phyloP scores from a whole-genome alignment of 2,797 vertebrate genomes.

The Cirrhinus molitorella region DNA sequence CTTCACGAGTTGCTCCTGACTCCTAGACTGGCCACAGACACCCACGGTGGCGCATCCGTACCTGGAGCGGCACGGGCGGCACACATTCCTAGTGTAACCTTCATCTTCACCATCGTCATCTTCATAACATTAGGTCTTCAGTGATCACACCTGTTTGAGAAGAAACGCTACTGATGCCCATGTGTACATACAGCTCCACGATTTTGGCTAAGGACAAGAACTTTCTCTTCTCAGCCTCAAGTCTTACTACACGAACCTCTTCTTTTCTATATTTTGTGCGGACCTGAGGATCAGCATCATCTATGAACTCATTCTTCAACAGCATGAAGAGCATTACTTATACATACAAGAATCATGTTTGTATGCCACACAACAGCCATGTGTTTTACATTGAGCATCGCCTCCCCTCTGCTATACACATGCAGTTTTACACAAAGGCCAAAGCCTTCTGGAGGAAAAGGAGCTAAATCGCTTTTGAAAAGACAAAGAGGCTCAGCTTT shows the following conservation, averaged over 20 bases:
- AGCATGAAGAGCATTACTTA: conserved; percentile 56
- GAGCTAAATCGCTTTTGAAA: conserved; percentile 44
- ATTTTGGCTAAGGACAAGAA: conserved; percentile 50
- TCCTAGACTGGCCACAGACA: conserved; percentile 73
- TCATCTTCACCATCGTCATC: conserved; percentile 55
- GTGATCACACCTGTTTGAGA: conserved; percentile 66
- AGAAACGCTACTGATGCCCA: conserved; percentile 33
- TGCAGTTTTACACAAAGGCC: conserved; percentile 49
- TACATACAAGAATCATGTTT: conserved; percentile 35
- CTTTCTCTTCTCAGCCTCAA: conserved; percentile 40
- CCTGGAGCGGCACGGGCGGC: conserved; percentile 62
- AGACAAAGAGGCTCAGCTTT: conserved; percentile 51
- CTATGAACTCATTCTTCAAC: conserved; percentile 23
- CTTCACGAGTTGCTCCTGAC: conserved; percentile 85
- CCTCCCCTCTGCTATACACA: conserved; percentile 54
- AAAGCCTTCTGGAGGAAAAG: conserved; percentile 49
- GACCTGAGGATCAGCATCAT: conserved; percentile 11
- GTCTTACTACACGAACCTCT: conserved; percentile 50
- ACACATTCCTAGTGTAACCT: conserved; percentile 44
- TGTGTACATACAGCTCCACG: conserved; percentile 55
- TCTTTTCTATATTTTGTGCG: conserved; percentile 39
- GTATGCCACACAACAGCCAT: conserved; percentile 42
- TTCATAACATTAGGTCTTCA: conserved; percentile 67
- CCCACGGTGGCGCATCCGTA: conserved; percentile 67
- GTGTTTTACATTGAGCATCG: conserved; percentile 55